Base-by-base conservation (phyloP, 2,888 invertebrate species). In the Siphlonurus alternatus region DNA sequence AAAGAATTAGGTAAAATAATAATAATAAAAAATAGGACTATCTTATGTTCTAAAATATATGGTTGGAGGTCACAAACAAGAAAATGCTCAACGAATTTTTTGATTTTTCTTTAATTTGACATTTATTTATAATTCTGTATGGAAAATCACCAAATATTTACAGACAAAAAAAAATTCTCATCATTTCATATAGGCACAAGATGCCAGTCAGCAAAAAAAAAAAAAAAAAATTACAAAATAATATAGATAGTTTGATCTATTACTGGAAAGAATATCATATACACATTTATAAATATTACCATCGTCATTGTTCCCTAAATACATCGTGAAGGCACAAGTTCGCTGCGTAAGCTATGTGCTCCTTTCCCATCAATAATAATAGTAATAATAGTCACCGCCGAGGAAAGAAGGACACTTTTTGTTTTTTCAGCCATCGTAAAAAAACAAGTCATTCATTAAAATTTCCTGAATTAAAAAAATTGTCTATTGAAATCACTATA, bases 131-230 rank as follows among this genome's bases (percentile, higher is more conserved):
- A 23, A 18, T n/a, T 60, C 22, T 60, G 60, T 23, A 22, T 60
- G 22, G 24, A 24, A 23, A 23, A 23, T 60, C 10, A 23, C 10
- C 60, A 60, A 60, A 24, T 60, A 60, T 60, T 22, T 60, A 60
- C 60, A 60, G 60, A 60, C 60, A 60, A 60, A 60, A 60, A 60
- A 60, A 60, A 23, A 22, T 22, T 60, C 60, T 60, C 60, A 63
- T 76, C 75, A n/a, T n/a, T n/a, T n/a, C 75, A 75, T 75, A 38
- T 38, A 74, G 75, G 75, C 76, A 75, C 75, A 75, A 75, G 74
- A 74, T 74, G 74, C 74, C 74, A 74, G 65, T 70, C 66, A 68
- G 65, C 67, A 66, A 10, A 10, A 10, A 10, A 15, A 38, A 5
- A 38, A 38, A 15, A 38, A 5, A 38, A 38, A 38, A 68, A 68